Evolutionary conservation across 2,113 vertebrate species (phyloP), one percentile per base, ranked within the genome.

Genomic region (Danio rerio): DNA sequence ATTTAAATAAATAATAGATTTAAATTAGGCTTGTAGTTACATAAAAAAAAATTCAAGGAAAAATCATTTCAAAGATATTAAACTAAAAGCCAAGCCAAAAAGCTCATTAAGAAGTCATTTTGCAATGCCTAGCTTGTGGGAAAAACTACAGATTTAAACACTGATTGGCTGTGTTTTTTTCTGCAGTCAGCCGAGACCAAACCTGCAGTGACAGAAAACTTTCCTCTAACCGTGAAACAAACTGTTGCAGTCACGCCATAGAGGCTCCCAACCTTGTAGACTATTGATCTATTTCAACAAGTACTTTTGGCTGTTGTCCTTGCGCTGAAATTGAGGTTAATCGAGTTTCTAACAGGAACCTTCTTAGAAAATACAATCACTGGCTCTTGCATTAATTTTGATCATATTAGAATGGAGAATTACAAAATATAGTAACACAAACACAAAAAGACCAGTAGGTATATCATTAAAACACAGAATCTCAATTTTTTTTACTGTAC

Each of bases 221-320:
- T 70, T 70, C 11, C 68, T 50, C 68, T 70, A 50, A 70, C 68
- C 20, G n/a, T 31, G 69, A 50, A 71, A 9, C 68, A 21, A 71
- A 71, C 47, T 9, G 45, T 50, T 52, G 49, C 20, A 31, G 12
- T 52, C 47, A 52, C 47, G 16, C 45, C 7, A 21, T 21, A 52
- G n/a, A 10, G 68, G n/a, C 47, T 71, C 18, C 18, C 68, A 62
- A 62, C 20, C 11, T 11, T 71, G 47, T 2, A 12, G 20, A 13
- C 4, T 31, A 71, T 52, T 71, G 69, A 71, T 71, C 6, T 47
- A 71, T 52, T 71, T 52, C 47, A 50, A 50, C 18, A 21, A 50
- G 18, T 20, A 50, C 16, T 20, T 68, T 11, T 15, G 5, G 45
- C 10, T 45, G 47, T 50, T 50, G 16, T 49, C 68, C 68, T 49